Percentiles rank a stretch among this genome's conserved stretches.
Conservation (phyloP, 2,797 vertebrate genomes). For the Chaetophractus vellerosus region DNA sequence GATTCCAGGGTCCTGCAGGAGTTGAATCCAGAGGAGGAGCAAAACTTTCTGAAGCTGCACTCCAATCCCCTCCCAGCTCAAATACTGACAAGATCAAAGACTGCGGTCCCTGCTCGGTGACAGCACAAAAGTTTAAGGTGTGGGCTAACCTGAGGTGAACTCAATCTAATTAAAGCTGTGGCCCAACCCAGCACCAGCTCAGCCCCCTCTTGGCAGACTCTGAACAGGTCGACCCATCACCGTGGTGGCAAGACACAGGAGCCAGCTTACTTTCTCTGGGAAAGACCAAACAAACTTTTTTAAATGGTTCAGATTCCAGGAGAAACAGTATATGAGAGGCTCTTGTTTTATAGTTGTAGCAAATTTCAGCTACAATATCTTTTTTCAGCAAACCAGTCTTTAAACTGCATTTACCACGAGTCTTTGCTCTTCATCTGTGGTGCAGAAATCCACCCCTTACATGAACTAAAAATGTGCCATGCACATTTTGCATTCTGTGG, state of each 20-base stretch:
- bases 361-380: neutral
- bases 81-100: neutral
- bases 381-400: neutral
- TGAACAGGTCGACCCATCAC: neutral
- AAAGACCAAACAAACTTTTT: neutral
- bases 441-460: neutral
- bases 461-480: neutral
- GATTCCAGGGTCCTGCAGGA: neutral
- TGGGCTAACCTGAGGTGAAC: neutral
- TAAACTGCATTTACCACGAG: neutral
- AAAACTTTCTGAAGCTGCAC: neutral
- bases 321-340: neutral
- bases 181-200: too few relatives aligned
- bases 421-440: neutral
- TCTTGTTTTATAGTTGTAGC: neutral
- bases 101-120: fast-evolving
- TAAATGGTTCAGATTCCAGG: neutral
- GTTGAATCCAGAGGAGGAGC: neutral
- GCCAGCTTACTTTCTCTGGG: too few relatives aligned
- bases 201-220: neutral
- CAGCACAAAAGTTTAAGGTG: neutral
- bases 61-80: neutral
- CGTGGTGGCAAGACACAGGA: neutral
- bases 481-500: neutral
- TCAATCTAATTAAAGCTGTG: fast-evolving